A percentile compares a stretch with the other conserved stretches of the same genome.
Conservation (phyloP, 2,113 vertebrate species). For the Delphinapterus leucas region DNA sequence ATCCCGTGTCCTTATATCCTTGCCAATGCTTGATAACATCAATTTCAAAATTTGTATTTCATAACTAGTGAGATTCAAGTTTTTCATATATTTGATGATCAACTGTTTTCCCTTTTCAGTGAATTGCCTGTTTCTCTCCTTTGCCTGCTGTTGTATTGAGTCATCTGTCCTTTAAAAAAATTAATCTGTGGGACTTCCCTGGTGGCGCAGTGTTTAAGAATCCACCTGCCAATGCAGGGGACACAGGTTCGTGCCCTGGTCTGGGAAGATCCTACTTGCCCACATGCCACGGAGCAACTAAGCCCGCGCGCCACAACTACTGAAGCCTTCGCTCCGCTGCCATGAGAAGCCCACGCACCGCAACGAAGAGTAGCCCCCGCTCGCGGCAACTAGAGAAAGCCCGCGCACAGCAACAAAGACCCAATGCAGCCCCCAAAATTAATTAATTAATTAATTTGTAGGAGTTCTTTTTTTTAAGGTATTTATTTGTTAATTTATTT, state of each 20-base stretch:
- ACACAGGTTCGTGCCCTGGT: too few species aligned
- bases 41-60: conserved; percentile 20
- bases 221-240: too few species aligned
- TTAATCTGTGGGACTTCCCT: neutral
- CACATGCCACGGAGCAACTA: too few species aligned
- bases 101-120: neutral
- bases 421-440: too few species aligned
- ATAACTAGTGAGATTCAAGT: neutral
- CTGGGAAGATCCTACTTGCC: too few species aligned
- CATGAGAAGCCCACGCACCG: too few species aligned
- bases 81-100: neutral
- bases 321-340: too few species aligned
- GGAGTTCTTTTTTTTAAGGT: neutral
- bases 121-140: neutral
- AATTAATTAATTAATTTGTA: neutral
- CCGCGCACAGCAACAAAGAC: too few species aligned
- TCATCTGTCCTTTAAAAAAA: neutral
- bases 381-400: too few species aligned
- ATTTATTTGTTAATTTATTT: neutral
- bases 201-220: too few species aligned
- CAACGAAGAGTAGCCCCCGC: too few species aligned
- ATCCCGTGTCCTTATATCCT: neutral
- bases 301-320: too few species aligned
- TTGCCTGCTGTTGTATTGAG: neutral
- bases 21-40: neutral